Evolutionary conservation across 2,797 vertebrate species (phyloP), one percentile per base, ranked within the genome.

Genomic region (Intellagama lesueurii): DNA sequence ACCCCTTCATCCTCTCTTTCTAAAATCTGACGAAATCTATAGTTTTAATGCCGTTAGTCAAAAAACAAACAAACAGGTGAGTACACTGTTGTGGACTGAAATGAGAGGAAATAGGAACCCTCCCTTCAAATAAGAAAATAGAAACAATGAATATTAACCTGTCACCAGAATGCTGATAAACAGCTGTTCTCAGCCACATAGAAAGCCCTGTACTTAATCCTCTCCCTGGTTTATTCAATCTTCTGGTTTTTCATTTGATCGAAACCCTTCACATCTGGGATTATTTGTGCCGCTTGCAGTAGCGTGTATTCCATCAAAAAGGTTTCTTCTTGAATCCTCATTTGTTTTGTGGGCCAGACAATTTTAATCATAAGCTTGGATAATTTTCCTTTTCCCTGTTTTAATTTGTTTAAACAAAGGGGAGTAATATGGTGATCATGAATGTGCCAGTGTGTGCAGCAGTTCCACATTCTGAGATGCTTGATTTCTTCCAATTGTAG

Each of bases 91-190:
- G 60, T 86, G 85, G 81, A 76, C 14, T 68, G 77, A 86, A 86
- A 87, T 28, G 78, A 35, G 89, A 88, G 83, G 47, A 92, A 89
- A 92, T 44, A 88, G 89, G 78, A 87, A 91, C 77, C 91, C 90
- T 93, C 90, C 1, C 91, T 90, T 91, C 68, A 75, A 84, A 91
- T 77, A 92, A 81, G 64, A 90, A 90, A 95, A 95, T 93, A 69
- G 92, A 88, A 92, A 92, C 87, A 5, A 93, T 95, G 94, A 95
- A 95, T 95, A 94, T 95, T 95, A 87, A 95, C 90, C 89, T 92
- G 91, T 88, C 85, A 64, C 83, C 93, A 95, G 93, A 95, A 87
- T 93, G 94, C 93, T 94, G 94, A 92, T 93, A 93, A 88, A 95
- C 90, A 95, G 92, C 93, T 95, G 91, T 90, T 88, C 79, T 89